Evolutionary conservation across 1,140 invertebrate genomes (phyloP).

Genomic region (Araneus ventricosus): DNA sequence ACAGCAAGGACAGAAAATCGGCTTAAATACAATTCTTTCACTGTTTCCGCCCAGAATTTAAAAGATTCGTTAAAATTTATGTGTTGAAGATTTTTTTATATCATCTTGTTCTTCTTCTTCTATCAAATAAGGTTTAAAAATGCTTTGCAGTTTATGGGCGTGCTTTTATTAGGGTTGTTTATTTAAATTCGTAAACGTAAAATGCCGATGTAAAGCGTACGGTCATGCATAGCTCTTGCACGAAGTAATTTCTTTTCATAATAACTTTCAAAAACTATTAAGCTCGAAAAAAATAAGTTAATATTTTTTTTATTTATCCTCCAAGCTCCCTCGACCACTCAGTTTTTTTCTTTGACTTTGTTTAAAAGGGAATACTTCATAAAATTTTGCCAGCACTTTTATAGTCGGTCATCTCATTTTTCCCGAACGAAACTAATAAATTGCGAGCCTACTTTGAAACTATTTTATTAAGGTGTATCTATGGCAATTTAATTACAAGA

Average conservation of each 20-base stretch:
- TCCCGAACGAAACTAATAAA: not conserved
- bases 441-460: not conserved
- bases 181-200: conserved; percentile 3
- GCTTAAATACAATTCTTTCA: conserved; percentile 17
- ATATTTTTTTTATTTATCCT: not conserved
- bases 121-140: conserved; percentile 23
- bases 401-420: not conserved
- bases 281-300: not conserved
- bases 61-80: conserved; percentile 18
- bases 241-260: conserved; percentile 17
- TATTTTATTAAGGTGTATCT: not conserved
- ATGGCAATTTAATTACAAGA: not conserved
- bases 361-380: not conserved
- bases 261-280: conserved; percentile 27
- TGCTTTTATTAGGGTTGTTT: conserved; percentile 20
- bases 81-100: not conserved
- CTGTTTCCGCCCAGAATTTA: not conserved
- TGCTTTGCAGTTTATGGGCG: not conserved
- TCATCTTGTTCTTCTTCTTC: not conserved
- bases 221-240: not conserved
- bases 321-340: not conserved
- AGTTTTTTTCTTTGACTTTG: not conserved
- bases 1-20: not conserved
- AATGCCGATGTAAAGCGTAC: not conserved
- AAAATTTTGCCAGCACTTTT: not conserved